These are phyloP conservation scores for Centropus unirufus DNA, from an alignment of 2,113 vertebrate species.

Conservation along the genomic window DNA sequence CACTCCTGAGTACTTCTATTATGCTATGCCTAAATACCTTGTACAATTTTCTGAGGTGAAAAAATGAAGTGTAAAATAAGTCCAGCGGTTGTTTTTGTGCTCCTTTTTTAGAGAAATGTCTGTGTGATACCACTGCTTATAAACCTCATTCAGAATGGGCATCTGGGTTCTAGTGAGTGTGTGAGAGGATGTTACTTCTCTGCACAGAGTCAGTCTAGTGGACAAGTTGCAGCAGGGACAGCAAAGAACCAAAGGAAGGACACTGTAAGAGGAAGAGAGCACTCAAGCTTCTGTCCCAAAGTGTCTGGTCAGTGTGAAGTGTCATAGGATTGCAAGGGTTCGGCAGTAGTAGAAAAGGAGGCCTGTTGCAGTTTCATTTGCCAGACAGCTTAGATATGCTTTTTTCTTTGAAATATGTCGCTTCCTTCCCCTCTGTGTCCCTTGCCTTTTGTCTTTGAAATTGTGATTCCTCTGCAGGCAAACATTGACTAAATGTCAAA, in stretches of 20 bases:
- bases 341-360: neutral
- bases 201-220: neutral
- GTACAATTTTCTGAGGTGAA: neutral
- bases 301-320: neutral
- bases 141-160: neutral
- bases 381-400: neutral
- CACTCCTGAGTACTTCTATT: neutral
- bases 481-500: neutral
- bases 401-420: neutral
- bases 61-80: neutral
- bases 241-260: neutral
- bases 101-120: neutral
- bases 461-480: neutral
- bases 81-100: neutral
- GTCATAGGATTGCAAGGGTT: neutral
- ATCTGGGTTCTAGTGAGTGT: neutral
- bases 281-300: neutral
- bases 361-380: neutral
- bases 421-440: neutral
- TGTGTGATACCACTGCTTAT: neutral
- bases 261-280: neutral
- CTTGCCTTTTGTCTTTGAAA: slow-evolving; percentile 5
- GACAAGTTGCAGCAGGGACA: neutral
- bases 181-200: neutral
- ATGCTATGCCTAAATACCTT: neutral